phyloP scores from a whole-genome alignment of 1,140 invertebrate species.

The Drosophila pallidifrons region DNA sequence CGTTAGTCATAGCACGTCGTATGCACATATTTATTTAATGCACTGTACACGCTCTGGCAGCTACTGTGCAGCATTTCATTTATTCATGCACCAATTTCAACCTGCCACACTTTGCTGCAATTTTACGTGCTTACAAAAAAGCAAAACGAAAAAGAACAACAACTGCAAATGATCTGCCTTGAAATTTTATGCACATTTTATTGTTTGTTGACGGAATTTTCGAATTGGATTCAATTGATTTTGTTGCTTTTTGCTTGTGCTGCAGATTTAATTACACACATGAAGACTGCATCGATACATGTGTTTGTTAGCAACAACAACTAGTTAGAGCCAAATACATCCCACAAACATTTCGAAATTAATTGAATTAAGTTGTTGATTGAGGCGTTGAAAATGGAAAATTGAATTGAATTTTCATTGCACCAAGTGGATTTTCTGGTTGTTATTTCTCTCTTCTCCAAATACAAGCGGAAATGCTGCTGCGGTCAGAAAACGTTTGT shows the following conservation, averaged over 20 bases:
- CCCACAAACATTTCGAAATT: constrained; percentile 65
- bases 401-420: constrained; percentile 63
- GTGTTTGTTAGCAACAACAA: constrained; percentile 9
- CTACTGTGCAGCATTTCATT: constrained; percentile 27
- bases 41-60: constrained; percentile 25
- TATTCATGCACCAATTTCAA: constrained; percentile 45
- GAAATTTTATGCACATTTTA: constrained; percentile 69
- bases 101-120: constrained; percentile 25
- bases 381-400: constrained; percentile 71
- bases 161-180: constrained; percentile 54
- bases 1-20: constrained; percentile 46
- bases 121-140: constrained; percentile 30
- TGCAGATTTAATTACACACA: constrained; percentile 18
- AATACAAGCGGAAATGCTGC: constrained; percentile 56
- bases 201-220: constrained; percentile 66
- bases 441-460: constrained; percentile 24
- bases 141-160: constrained; percentile 25
- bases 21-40: constrained; percentile 42
- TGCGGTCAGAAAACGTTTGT: constrained; percentile 38
- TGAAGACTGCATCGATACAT: not conserved
- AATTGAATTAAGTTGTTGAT: constrained; percentile 78
- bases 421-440: constrained; percentile 62
- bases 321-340: constrained; percentile 13
- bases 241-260: constrained; percentile 30
- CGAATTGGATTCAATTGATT: constrained; percentile 11